phyloP scores from a whole-genome alignment of 2,888 invertebrate genomes.

The Leucoptera coffeella region DNA sequence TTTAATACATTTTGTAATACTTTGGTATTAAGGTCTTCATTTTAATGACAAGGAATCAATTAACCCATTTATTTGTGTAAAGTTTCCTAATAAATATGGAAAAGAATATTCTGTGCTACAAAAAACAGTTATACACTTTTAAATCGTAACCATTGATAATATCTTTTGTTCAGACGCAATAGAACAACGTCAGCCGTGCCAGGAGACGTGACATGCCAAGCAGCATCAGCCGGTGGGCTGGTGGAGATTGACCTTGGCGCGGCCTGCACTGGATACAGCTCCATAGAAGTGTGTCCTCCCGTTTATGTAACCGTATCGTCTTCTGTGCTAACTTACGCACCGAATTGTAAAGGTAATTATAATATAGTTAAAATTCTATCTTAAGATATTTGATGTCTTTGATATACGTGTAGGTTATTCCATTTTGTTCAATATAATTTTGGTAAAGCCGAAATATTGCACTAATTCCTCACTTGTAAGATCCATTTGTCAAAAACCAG shows the following conservation, averaged over 20 bases:
- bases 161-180: constrained; percentile 7
- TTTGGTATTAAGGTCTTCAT: too few species aligned
- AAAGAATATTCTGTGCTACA: too few species aligned
- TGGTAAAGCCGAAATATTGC: too few species aligned
- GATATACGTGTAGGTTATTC: too few species aligned
- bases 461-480: too few species aligned
- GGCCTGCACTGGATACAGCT: constrained; percentile 37
- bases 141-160: not conserved
- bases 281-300: constrained; percentile 49
- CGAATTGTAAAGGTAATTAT: constrained; percentile 8
- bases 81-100: too few species aligned
- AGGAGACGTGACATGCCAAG: constrained; percentile 26
- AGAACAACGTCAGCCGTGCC: constrained; percentile 6
- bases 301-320: constrained; percentile 51
- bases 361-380: not conserved
- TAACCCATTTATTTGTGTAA: too few species aligned
- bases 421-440: too few species aligned
- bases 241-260: constrained; percentile 29
- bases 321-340: constrained; percentile 4
- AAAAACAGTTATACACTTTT: too few species aligned
- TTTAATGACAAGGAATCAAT: too few species aligned
- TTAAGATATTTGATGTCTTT: constrained; percentile 1
- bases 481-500: too few species aligned
- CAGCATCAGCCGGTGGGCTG: constrained; percentile 21
- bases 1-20: too few species aligned